phyloP scores from a whole-genome alignment of 2,888 invertebrate genomes.

The Alloplasta piceator region DNA sequence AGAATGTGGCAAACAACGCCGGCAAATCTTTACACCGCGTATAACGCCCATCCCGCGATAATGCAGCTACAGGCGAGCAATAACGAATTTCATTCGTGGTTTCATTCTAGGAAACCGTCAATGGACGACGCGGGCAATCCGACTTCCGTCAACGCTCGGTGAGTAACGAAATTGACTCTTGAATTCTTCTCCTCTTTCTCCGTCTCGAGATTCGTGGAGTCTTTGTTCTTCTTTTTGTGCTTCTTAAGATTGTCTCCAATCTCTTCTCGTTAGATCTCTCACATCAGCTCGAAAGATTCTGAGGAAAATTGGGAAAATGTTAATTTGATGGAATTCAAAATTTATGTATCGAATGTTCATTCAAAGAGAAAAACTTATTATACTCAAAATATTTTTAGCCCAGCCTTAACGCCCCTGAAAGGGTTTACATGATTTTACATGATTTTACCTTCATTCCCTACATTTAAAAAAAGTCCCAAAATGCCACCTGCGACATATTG shows the following conservation, averaged over 20 bases:
- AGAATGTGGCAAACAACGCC: slow-evolving; percentile 79
- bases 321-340: no score
- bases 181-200: slow-evolving; percentile 18
- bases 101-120: slow-evolving; percentile 92
- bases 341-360: no score
- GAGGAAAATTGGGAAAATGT: no score
- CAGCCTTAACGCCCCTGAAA: no score
- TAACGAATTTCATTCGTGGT: slow-evolving; percentile 83
- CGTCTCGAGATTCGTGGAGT: neutral
- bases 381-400: no score
- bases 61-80: slow-evolving; percentile 80
- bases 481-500: no score
- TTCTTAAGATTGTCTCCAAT: neutral
- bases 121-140: slow-evolving; percentile 94
- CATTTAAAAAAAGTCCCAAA: no score
- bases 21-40: slow-evolving; percentile 77
- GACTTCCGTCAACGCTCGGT: slow-evolving; percentile 94
- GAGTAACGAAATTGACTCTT: slow-evolving; percentile 84
- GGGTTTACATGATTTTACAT: no score
- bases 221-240: neutral
- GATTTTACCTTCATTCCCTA: no score
- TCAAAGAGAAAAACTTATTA: no score
- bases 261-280: neutral
- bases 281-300: neutral
- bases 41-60: slow-evolving; percentile 78